Base-by-base conservation (phyloP, 2,113 vertebrate species). In the Centropus bengalensis region DNA sequence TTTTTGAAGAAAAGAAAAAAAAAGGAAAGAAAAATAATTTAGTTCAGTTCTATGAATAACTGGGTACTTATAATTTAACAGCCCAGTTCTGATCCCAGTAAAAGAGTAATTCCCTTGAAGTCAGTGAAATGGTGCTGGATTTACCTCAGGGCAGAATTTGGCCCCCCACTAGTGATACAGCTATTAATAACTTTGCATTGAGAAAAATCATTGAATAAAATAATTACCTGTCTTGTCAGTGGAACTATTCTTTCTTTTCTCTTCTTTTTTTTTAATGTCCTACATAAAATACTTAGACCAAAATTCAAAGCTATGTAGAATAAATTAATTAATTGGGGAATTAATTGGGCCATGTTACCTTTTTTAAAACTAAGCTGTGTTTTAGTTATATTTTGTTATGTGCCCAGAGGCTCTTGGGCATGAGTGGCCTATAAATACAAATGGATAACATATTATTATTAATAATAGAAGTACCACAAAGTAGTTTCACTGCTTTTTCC, bases 241-340 rank as follows among this genome's bases (percentile, higher is more conserved):
- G 76, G 91, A 94, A 93, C 59, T 0, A 3, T 42, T 70, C 40
- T 42, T 90, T 73, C 56, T 79, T 77, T 76, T 73, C 75, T 80
- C 63, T 78, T 73, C 56, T 80, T 82, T 84, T 93, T 95, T 82
- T 59, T 49, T 9, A 45, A 93, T 96, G 92, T 90, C 96, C 96
- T 97, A 96, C 82, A 96, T 97, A 95, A 95, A 94, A 94, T 84
- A 56, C 70, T 96, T 70, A 96, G 89, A 94, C 89, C 92, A 97
- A 92, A 96, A 97, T 96, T 96, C 96, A 97, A 95, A 96, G 78
- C 20, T 16, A 96, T 93, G 91, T 93, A 94, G 95, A 97, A 96
- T 97, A 95, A 96, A 97, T 97, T 96, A 96, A 97, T 97, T 96
- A 97, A 97, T 96, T 97, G 91, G 95, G 95, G 88, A 97, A 97